These are phyloP conservation scores for Eristalinus aeneus DNA, from an alignment of 2,888 invertebrate genomes.

Conservation along the genomic window DNA sequence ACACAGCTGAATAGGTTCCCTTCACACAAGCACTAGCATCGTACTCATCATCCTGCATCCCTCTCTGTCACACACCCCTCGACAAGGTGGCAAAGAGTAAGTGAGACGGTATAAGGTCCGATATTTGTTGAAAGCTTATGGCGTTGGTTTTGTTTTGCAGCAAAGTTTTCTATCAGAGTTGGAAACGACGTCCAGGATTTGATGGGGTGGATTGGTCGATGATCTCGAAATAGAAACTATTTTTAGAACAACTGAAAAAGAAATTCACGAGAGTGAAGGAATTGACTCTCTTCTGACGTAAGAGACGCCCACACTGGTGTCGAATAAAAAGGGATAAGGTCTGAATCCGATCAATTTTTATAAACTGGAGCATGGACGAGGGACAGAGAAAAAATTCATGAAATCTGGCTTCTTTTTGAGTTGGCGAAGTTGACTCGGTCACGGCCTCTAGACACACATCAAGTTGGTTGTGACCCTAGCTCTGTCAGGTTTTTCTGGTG, in stretches of 20 bases:
- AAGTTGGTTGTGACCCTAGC: too few relatives aligned
- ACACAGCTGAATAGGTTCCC: constrained; percentile 60
- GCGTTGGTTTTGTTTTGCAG: constrained; percentile 40
- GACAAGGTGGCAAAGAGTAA: not conserved
- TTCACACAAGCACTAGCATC: constrained; percentile 6
- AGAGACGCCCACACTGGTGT: too few relatives aligned
- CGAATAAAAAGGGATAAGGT: not conserved
- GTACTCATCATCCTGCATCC: constrained; percentile 22
- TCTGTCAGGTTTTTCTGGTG: too few relatives aligned
- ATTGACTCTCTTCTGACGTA: not conserved
- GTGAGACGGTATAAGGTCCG: not conserved
- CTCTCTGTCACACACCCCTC: not conserved
- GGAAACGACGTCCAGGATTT: not conserved
- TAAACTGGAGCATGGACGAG: too few relatives aligned
- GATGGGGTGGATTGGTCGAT: not conserved
- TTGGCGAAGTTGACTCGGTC: too few relatives aligned
- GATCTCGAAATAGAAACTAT: constrained; percentile 47
- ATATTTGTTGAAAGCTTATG: constrained; percentile 24
- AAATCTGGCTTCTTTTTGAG: too few relatives aligned
- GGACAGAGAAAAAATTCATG: too few relatives aligned
- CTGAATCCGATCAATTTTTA: not conserved
- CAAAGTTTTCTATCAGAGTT: constrained; percentile 29
- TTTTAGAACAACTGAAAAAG: constrained; percentile 10
- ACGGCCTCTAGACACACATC: too few relatives aligned
- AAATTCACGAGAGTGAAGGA: not conserved